Conservation (phyloP, 2,797 vertebrate genomes). For the Cercopithecus diana region DNA sequence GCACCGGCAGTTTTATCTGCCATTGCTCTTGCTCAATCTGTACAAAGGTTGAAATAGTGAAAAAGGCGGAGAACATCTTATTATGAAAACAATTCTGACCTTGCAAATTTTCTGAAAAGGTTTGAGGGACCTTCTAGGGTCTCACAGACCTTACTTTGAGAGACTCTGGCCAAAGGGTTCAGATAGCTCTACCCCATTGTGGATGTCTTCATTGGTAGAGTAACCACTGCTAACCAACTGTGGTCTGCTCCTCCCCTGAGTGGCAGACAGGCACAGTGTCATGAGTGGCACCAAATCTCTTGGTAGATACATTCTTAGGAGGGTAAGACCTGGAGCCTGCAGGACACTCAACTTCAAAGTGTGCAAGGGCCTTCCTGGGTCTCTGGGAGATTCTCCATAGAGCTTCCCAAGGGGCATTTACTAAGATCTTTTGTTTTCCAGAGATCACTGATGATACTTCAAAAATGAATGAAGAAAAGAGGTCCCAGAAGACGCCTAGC, state of each 20-base stretch:
- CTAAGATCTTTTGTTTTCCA: neutral
- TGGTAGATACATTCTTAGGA: neutral
- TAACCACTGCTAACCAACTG: neutral
- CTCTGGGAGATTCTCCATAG: neutral
- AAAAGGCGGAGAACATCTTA: neutral
- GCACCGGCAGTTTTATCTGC: neutral
- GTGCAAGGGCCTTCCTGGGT: neutral
- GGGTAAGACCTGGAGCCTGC: neutral
- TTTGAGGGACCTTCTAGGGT: neutral
- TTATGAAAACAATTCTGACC: neutral
- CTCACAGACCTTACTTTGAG: neutral
- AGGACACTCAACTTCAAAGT: neutral
- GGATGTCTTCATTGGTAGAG: neutral
- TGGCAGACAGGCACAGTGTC: neutral
- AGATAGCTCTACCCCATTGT: neutral
- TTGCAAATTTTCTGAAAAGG: neutral
- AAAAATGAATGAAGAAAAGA: neutral
- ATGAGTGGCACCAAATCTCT: too few species aligned
- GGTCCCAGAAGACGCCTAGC: neutral
- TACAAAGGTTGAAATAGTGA: neutral
- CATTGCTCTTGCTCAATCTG: neutral
- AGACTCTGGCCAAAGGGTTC: neutral
- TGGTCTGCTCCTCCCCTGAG: neutral
- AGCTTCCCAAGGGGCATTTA: neutral
- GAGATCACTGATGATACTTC: neutral